A percentile compares a stretch with the other conserved stretches of the same genome.
Evolutionary conservation across 2,113 vertebrate species (phyloP).

Genomic region (Scatophagus argus): DNA sequence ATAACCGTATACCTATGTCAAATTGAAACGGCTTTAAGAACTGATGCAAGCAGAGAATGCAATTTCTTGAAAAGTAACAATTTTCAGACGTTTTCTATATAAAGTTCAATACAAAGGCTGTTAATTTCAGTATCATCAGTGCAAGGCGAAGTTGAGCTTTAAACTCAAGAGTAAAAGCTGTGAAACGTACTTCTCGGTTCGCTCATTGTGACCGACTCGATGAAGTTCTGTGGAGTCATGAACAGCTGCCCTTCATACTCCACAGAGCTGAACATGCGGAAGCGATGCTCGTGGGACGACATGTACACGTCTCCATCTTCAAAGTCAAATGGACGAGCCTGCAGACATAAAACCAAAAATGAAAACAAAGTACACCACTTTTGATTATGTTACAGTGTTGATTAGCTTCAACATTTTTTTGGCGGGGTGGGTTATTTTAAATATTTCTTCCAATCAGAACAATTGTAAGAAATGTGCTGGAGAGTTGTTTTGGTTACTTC

Average conservation of each 20-base stretch:
- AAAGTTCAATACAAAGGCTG: background rate
- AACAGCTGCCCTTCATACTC: slow-evolving; percentile 97
- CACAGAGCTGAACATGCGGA: slow-evolving; percentile 94
- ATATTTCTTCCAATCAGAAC: background rate
- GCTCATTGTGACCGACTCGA: slow-evolving; percentile 95
- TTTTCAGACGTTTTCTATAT: background rate
- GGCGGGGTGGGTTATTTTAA: background rate
- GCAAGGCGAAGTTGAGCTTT: background rate
- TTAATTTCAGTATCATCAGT: background rate
- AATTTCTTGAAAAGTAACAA: background rate
- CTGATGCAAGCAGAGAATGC: background rate
- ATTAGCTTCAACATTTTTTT: background rate
- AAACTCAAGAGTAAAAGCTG: background rate
- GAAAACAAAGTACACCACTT: background rate
- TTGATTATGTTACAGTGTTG: background rate
- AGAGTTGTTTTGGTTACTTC: background rate
- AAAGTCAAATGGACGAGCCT: slow-evolving; percentile 84
- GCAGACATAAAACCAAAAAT: slow-evolving; percentile 32
- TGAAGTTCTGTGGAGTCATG: slow-evolving; percentile 98
- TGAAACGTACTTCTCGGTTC: slow-evolving; percentile 90
- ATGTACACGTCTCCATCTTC: slow-evolving; percentile 94
- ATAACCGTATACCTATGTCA: background rate
- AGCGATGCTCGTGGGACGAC: slow-evolving; percentile 94
- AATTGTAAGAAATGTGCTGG: background rate
- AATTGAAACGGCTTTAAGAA: background rate